Percentiles rank a stretch among this genome's conserved stretches.
phyloP scores from a whole-genome alignment of 2,113 vertebrate genomes.

The Perccottus glenii region DNA sequence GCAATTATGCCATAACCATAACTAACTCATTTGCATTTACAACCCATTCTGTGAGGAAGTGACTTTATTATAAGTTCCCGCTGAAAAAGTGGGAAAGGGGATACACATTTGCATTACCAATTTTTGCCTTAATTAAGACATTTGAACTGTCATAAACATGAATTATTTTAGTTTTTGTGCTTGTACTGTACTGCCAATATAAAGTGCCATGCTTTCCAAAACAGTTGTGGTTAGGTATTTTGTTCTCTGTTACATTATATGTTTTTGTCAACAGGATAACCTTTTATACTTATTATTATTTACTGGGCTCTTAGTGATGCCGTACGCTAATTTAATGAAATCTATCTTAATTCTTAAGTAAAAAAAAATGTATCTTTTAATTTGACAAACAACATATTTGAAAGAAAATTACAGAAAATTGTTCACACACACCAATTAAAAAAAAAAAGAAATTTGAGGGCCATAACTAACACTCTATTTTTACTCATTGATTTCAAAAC shows the following conservation, averaged over 20 bases:
- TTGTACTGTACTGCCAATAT: conserved; percentile 54
- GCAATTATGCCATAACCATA: conserved; percentile 69
- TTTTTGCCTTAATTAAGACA: conserved; percentile 8
- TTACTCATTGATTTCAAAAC: conserved; percentile 36
- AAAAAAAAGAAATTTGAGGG: no score
- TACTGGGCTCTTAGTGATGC: no score
- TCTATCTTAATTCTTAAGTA: no score
- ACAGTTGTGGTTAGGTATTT: no score
- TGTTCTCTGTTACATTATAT: no score
- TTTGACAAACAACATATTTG: no score
- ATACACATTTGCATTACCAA: conserved; percentile 26
- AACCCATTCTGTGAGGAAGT: conserved; percentile 35
- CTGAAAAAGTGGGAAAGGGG: neutral
- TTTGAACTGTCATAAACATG: neutral
- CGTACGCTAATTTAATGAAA: no score
- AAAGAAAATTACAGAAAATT: no score
- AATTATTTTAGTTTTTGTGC: conserved; percentile 2
- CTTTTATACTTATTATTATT: no score
- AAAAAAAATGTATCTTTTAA: no score
- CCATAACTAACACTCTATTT: conserved; percentile 18
- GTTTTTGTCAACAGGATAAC: no score
- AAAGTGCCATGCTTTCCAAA: conserved; percentile 58
- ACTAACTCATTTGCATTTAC: conserved; percentile 41
- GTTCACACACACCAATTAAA: no score
- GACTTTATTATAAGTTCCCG: neutral